Base-by-base conservation (phyloP, 2,888 invertebrate genomes). In the Athalia rosae region DNA sequence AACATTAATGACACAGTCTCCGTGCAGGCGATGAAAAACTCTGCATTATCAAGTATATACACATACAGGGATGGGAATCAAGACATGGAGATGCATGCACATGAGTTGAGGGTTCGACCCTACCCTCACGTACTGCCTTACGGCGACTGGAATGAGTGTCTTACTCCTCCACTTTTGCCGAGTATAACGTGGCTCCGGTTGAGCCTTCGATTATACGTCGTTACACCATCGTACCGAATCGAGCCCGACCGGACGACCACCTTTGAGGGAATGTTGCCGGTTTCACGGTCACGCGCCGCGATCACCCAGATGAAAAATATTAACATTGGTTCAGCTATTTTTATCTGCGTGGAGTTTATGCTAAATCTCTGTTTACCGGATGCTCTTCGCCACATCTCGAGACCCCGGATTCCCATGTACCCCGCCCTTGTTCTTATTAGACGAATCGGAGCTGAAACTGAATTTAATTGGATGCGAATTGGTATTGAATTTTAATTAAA, bases 101-200 rank as follows among this genome's bases (percentile, higher is more conserved):
- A 11, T 61, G 77, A 73, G 77, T 63, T 77, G 28, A 50, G 69
- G 63, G 77, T 63, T 77, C 73, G 77, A 62, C 61, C 28, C 58
- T 76, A 59, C 61, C 47, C 80, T 77, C 66, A 62, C 74, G 66
- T 53, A 56, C 50, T 59, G 74, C n/a, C n/a, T n/a, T 43, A 74
- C 45, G 74, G 61, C 74, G 61, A 61, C 61, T 61, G 61, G 48
- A 47, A 59, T 61, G 74, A 74, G 74, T 74, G 74, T 74, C 74
- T 50, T 74, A 61, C 74, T 61, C 61, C 13, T 58, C 3, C 62
- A 48, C 48, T 62, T 74, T 74, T 43, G 61, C 59, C 11, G 9
- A 43, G 50, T 56, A 58, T n/a, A n/a, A n/a, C 71, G 69, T 48
- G 71, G 15, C 45, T 13, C 71, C 43, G 71, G 58, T 71, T 71